Evolutionary conservation across 2,888 invertebrate genomes (phyloP).

Genomic region (Mythimna albipuncta): DNA sequence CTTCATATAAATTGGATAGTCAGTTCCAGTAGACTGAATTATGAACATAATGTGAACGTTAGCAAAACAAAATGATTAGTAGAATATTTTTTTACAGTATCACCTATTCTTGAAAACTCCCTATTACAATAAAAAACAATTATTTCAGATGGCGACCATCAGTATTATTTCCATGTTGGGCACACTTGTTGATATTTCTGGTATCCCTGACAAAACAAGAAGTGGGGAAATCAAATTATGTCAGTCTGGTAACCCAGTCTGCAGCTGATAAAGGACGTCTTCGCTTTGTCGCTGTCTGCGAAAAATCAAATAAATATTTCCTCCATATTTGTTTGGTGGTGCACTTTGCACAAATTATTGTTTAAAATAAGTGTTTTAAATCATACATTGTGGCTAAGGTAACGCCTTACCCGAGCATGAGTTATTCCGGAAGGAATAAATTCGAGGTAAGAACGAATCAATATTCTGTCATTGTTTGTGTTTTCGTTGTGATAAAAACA

Average conservation of each 20-base stretch:
- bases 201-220: conserved; percentile 22
- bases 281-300: conserved; percentile 61
- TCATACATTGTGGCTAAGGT: conserved; percentile 88
- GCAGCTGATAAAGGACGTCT: conserved; percentile 67
- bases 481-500: conserved; percentile 91
- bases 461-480: conserved; percentile 82
- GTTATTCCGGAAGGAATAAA: conserved; percentile 92
- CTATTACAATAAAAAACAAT: background rate
- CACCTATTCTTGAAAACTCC: background rate
- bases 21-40: background rate
- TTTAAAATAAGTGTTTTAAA: conserved; percentile 66
- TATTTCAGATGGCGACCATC: background rate
- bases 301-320: conserved; percentile 76
- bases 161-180: background rate
- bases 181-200: conserved; percentile 31
- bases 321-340: conserved; percentile 79
- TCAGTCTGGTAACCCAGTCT: conserved; percentile 64
- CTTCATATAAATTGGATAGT: background rate
- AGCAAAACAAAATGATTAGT: background rate
- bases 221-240: conserved; percentile 32
- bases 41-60: background rate
- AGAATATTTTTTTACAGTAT: background rate
- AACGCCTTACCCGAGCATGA: conserved; percentile 90
- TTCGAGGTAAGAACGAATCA: conserved; percentile 90
- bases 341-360: conserved; percentile 64